Evolutionary conservation across 2,888 invertebrate species (phyloP), one percentile per base, ranked within the genome.

Genomic region (Drosophila ochracea): DNA sequence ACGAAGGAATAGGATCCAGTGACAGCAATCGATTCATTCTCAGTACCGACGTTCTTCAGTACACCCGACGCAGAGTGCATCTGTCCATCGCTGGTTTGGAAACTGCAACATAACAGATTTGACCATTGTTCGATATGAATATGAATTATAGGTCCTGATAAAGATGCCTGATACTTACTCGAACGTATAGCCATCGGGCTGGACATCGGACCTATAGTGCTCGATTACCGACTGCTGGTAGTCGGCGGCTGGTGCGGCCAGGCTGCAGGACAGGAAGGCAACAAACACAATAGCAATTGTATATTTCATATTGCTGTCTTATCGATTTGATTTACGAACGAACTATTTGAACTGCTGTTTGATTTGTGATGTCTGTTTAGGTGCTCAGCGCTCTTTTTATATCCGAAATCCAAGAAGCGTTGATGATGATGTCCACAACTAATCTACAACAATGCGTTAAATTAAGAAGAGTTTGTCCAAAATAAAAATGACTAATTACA

Each of bases 131-230:
- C 13, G 47, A 16, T 16, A 25, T 47, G 25, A 47, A 9, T 25
- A 25, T 25, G 47, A 16, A 9, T 16, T 25, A 16, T 16, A 25
- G 7, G 16, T 47, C 7, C 7, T 25, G 47, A 16, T 9, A 16
- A 25, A 7, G 9, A 25, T 25, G 25, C 9, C 16, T 25, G 7
- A 43, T 19, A 84, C 91, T 94, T 93, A 95, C 95, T 93, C 94
- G 80, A 95, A 95, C 77, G 93, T 94, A 92, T 95, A 96, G 59
- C 94, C 93, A 78, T 94, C 94, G 31, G 94, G 90, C 68, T 90
- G 94, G 76, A 95, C 95, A 91, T 95, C 94, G 59, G 94, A 93
- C 19, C 92, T 91, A 28, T 76, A 83, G 41, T 86, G 91, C 16
- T 92, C 49, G 55, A 92, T 88, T 61, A 87, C 78, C 11, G 91